Percentiles rank a stretch among this genome's conserved stretches.
Conservation (phyloP, 2,113 vertebrate genomes). For the Ploceus nigricollis region DNA sequence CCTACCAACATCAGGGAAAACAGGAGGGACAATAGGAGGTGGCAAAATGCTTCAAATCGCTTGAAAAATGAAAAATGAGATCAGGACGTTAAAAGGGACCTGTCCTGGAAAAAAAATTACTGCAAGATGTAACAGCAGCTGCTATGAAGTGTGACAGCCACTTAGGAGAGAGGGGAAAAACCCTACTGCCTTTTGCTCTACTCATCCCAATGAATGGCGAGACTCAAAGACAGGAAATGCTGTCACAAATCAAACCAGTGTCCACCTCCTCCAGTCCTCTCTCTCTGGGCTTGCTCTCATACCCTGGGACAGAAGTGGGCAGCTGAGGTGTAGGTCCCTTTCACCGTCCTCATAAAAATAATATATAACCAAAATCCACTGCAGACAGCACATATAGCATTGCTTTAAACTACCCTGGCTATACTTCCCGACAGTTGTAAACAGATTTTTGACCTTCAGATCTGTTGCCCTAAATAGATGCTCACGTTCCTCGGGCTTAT, state of each 20-base stretch:
- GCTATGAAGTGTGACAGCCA: neutral
- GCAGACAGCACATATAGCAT: neutral
- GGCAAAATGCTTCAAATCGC: neutral
- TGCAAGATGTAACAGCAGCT: neutral
- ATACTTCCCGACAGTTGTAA: neutral
- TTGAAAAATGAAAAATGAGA: conserved; percentile 6
- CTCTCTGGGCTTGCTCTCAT: neutral
- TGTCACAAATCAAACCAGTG: neutral
- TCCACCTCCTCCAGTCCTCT: neutral
- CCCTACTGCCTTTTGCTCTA: neutral
- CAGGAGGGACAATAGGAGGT: neutral
- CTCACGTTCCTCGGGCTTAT: neutral
- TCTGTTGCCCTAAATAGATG: neutral
- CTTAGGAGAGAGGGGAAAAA: neutral
- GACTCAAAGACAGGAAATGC: neutral
- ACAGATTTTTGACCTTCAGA: neutral
- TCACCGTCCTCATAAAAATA: neutral
- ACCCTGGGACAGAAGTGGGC: neutral
- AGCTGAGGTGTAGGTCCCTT: neutral
- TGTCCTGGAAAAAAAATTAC: neutral
- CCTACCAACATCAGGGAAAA: neutral
- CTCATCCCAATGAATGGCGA: neutral
- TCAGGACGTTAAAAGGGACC: neutral
- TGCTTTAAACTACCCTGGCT: neutral
- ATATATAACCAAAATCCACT: neutral